Conservation (phyloP, 2,888 invertebrate genomes). For the Erebia ligea region DNA sequence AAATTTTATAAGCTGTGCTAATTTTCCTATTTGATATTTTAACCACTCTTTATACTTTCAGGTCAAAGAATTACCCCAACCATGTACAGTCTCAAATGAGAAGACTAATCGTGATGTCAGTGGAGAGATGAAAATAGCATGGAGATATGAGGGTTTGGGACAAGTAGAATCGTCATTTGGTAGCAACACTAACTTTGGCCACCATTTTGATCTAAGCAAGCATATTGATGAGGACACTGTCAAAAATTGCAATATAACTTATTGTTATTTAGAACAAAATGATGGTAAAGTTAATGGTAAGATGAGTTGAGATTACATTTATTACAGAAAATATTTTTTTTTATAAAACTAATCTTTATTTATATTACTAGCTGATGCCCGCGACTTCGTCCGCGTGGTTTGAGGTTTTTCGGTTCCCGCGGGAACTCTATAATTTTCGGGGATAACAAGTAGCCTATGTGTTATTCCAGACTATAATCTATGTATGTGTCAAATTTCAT, state of each 20-base stretch:
- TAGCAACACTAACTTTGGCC: conserved; percentile 84
- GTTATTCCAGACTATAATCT: no score
- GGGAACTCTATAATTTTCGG: no score
- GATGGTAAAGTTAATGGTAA: conserved; percentile 50
- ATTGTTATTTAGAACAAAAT: conserved; percentile 72
- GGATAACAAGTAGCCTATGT: no score
- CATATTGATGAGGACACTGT: conserved; percentile 85
- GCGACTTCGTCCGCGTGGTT: no score
- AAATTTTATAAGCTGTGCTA: no score
- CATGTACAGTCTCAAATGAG: conserved; percentile 73
- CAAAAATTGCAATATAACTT: conserved; percentile 81
- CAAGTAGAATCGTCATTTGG: conserved; percentile 83
- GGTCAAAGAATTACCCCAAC: conserved; percentile 80
- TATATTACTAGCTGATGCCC: no score
- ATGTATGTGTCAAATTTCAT: no score
- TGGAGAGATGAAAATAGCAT: conserved; percentile 93
- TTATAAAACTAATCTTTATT: no score
- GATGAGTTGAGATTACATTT: conserved; percentile 1
- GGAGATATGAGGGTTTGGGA: conserved; percentile 92
- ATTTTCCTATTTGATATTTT: not conserved
- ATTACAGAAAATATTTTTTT: no score
- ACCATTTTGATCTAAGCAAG: conserved; percentile 92
- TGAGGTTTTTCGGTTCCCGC: no score
- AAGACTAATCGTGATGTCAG: conserved; percentile 54
- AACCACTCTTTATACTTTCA: conserved; percentile 17